Conservation (phyloP, 2,888 invertebrate genomes). For the Drosophila fulvimacula region DNA sequence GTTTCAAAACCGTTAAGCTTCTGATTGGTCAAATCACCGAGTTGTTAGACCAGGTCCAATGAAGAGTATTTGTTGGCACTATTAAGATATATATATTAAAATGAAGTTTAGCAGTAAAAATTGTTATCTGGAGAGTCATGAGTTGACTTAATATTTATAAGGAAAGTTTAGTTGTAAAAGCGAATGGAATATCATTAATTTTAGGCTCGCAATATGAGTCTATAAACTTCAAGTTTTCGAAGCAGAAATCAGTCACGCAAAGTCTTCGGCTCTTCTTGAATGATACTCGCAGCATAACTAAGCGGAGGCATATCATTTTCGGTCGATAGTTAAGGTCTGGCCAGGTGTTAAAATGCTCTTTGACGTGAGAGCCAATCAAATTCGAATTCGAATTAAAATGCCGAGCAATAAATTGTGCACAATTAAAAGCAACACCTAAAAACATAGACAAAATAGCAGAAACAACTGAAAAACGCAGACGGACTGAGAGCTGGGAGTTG, state of each 20-base stretch:
- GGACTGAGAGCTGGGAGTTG: constrained; percentile 4
- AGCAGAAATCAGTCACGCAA: not conserved
- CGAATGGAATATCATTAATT: no score
- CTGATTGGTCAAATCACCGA: no score
- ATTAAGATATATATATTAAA: no score
- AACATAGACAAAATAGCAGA: constrained; percentile 4
- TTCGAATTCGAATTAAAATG: constrained; percentile 58
- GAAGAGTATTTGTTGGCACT: no score
- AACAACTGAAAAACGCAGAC: not conserved
- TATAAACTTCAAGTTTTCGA: no score
- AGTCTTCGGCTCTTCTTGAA: not conserved
- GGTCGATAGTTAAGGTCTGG: constrained; percentile 19
- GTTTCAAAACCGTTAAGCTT: no score
- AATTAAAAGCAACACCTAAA: constrained; percentile 65
- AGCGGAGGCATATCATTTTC: not conserved
- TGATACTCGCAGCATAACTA: not conserved
- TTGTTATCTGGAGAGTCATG: no score
- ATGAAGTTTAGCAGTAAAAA: no score
- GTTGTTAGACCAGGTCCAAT: no score
- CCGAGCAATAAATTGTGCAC: constrained; percentile 66
- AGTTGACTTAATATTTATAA: no score
- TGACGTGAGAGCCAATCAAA: constrained; percentile 43
- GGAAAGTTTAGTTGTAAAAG: no score
- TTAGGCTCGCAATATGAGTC: no score
- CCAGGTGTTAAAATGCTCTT: constrained; percentile 29